Base-by-base conservation (phyloP, 1,140 invertebrate genomes). In the Chlorops oryzae region DNA sequence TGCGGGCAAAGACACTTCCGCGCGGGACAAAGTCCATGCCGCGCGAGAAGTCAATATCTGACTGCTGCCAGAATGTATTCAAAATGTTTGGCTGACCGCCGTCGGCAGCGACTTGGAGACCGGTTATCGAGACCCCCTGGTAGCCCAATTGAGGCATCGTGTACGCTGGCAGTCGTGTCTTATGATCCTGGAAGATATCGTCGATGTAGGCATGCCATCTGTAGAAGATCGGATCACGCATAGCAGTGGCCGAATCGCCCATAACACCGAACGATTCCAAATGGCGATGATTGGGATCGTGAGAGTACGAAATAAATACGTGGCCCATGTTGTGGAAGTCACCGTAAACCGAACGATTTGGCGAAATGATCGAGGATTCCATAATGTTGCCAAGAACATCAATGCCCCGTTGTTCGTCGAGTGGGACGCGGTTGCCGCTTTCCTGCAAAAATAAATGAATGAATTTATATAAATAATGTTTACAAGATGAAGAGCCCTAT, bases 161-260 rank as follows among this genome's bases (percentile, higher is more conserved):
- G 55, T 88, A 88, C 43, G 78, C 68, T 2, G 79, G 73, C 17
- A 90, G 68, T 5, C 81, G 82, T 22, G 76, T 77, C 71, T 92
- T 92, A 67, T 86, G 83, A 58, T 86, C 77, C 51, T 81, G 75
- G 75, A 92, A 91, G 3, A 92, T 74, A 44, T 88, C 80, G 59
- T 92, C 87, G 18, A 92, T 76, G 57, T 82, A 85, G 3, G 84
- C 81, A 58, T 92, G 90, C 84, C 84, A 90, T 62, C 85, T 81
- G 70, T 90, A 92, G 74, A 92, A 92, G 7, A 87, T 73, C 0
- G 90, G 89, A 72, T 92, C 90, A 12, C 89, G 77, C 86, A 88
- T 85, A 3, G 84, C 81, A 10, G 84, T 87, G 0, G 83, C 78
- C 0, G 80, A 74, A 59, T 86, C 84, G n/a, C 81, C 83, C 78